Base-by-base conservation (phyloP, 2,888 invertebrate genomes). In the Eudemis profundana region DNA sequence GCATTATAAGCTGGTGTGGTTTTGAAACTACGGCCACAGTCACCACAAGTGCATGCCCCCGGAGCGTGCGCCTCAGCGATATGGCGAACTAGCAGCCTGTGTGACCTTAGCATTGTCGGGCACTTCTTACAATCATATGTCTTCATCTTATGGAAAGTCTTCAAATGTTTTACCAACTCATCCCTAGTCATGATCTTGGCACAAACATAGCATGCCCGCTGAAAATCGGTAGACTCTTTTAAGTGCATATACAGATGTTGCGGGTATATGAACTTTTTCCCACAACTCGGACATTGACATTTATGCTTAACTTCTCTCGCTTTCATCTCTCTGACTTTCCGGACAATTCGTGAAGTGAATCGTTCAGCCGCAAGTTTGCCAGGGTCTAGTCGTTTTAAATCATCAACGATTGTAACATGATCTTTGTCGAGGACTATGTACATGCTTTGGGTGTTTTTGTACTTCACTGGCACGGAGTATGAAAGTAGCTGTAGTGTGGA, bases 191-290 rank as follows among this genome's bases (percentile, higher is more conserved):
- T 86, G 1, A 89, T 80, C 47, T 77, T 44, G 0, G 85, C 85
- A 61, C 91, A 91, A 15, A 89, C 70, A 42, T 84, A 78, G 54
- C 91, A 91, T 0, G 89, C 89, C 29, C 84, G 74, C 66, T 81
- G 78, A 27, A 81, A 71, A 66, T 88, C 84, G 0, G 81, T 78
- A 0, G 90, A 88, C 15, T 85, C 85, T 50, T 84, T 86, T 27
- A 91, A 79, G 73, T 91, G 90, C 38, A 79, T 71, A 67, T 81
- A 80, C 61, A 90, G 68, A 49, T 79, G 76, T 33, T 83, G 73
- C 0, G 86, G 77, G 66, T 83, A 81, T 2, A 64, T 21, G 51
- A 89, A 90, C 5, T 70, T 67, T 66, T 86, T 90, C 0, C 79
- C 82, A 68, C 91, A 91, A 10, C 78, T 78, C 0, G 83, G 83